A percentile compares a stretch with the other conserved stretches of the same genome.
Evolutionary conservation across 2,797 vertebrate genomes (phyloP).

Genomic region (Squalus acanthias): DNA sequence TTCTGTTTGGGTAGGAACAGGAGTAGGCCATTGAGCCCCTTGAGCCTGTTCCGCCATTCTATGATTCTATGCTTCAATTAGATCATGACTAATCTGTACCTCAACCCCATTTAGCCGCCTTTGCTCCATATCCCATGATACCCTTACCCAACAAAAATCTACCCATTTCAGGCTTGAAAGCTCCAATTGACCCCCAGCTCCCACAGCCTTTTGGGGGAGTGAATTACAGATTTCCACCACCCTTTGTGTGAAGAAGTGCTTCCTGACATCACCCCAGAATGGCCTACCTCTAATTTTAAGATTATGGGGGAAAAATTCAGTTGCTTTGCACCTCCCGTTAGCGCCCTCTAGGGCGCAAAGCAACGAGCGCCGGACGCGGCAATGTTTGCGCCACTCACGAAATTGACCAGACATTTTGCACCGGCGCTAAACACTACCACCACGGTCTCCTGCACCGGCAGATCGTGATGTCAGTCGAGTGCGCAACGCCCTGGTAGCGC

Average conservation of each 20-base stretch:
- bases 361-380: no score
- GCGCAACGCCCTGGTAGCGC: no score
- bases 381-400: no score
- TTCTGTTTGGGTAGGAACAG: no score
- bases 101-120: neutral
- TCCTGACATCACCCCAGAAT: neutral
- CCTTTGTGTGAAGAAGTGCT: neutral
- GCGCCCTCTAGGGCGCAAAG: no score
- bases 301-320: neutral
- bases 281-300: neutral
- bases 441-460: no score
- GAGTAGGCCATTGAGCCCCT: neutral
- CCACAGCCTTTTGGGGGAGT: neutral
- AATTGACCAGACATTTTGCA: no score
- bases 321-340: no score
- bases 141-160: neutral
- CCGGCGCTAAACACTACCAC: no score
- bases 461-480: no score
- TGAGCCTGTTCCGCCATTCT: neutral
- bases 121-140: neutral
- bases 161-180: neutral
- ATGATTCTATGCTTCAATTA: neutral
- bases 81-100: neutral
- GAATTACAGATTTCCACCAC: no score
- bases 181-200: neutral